Conservation (phyloP, 2,113 vertebrate species). For the Sapayoa aenigma region DNA sequence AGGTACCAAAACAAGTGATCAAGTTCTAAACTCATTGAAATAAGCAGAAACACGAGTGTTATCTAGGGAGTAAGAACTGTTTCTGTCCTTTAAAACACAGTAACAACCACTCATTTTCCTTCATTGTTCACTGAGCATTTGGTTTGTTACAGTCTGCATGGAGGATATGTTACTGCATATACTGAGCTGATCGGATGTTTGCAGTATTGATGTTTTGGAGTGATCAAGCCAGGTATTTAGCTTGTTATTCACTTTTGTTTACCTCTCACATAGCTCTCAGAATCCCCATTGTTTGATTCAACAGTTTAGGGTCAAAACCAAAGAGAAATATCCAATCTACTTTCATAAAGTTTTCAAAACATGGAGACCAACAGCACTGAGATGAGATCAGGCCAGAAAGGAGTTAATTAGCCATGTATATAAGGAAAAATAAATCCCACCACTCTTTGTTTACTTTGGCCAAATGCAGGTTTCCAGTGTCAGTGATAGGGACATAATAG, state of each 20-base stretch:
- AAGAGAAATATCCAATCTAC: neutral
- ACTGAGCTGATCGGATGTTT: neutral
- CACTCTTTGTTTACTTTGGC: neutral
- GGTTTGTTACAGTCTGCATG: neutral
- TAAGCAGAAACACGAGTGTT: neutral
- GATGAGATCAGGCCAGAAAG: neutral
- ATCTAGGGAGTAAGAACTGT: neutral
- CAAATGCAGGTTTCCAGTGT: neutral
- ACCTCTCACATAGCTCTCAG: neutral
- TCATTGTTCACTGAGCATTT: neutral
- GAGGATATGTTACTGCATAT: rapidly evolving
- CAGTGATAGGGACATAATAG: neutral
- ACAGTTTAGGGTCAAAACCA: neutral
- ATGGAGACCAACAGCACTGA: neutral
- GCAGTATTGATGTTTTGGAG: neutral
- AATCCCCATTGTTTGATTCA: neutral
- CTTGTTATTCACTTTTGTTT: neutral
- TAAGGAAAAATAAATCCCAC: neutral
- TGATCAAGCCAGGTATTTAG: neutral
- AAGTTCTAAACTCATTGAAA: neutral
- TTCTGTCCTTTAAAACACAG: neutral
- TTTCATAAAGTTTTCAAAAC: neutral
- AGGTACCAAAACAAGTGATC: neutral
- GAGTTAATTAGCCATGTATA: neutral
- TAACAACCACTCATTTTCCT: neutral